Conservation (phyloP, 2,888 invertebrate species). For the Linyphia triangularis region DNA sequence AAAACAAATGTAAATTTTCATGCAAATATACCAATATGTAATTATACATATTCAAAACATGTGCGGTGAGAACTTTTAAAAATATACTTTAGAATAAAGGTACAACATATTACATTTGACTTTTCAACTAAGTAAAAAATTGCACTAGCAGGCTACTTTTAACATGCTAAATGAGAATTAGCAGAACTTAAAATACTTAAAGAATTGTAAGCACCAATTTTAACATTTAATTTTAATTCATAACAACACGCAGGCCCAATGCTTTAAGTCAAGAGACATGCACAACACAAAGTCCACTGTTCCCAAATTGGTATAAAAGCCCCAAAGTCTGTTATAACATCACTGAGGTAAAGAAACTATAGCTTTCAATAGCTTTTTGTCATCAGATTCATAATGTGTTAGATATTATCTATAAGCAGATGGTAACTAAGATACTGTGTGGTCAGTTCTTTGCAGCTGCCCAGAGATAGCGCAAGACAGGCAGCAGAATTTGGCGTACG, state of each 20-base stretch:
- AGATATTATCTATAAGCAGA: neutral
- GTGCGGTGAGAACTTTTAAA: neutral
- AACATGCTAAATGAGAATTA: neutral
- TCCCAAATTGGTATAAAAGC: neutral
- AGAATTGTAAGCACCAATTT: slow-evolving; percentile 3
- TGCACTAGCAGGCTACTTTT: slow-evolving; percentile 1
- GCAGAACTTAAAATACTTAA: neutral
- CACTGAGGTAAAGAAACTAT: slow-evolving; percentile 22
- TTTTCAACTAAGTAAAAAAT: neutral
- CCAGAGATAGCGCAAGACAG: slow-evolving; percentile 91
- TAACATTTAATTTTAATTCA: no score
- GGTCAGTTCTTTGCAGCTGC: slow-evolving; percentile 45
- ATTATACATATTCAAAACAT: no score
- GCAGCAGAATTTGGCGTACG: slow-evolving; percentile 92
- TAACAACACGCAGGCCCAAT: neutral
- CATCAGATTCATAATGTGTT: neutral
- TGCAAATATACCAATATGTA: neutral
- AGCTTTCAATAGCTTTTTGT: neutral
- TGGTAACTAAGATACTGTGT: slow-evolving; percentile 11
- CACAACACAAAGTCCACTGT: neutral
- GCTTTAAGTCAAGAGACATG: neutral
- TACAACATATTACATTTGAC: no score
- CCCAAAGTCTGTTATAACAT: neutral
- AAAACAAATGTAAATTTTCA: neutral
- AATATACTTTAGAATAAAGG: neutral